A percentile compares a stretch with the other conserved stretches of the same genome.
Conservation (phyloP, 53 echinoderm and acorn worm species). For the Pentamera pediparva region DNA sequence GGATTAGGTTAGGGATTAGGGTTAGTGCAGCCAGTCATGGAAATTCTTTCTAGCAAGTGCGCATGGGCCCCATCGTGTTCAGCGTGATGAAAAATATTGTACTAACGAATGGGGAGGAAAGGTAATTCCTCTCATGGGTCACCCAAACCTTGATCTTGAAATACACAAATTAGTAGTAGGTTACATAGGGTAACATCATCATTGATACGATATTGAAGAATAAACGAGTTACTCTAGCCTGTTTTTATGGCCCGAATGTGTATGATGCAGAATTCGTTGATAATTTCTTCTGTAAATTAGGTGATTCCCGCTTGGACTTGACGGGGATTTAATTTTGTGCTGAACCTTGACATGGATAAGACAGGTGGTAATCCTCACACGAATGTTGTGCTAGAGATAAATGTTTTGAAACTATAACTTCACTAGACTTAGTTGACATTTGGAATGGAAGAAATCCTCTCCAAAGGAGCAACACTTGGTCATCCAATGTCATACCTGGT, state of each 20-base stretch:
- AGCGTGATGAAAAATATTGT: too few species aligned
- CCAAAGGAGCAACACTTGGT: slow-evolving; percentile 8
- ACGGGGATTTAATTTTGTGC: slow-evolving; percentile 19
- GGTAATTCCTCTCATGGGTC: too few species aligned
- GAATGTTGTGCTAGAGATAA: neutral
- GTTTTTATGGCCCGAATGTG: neutral
- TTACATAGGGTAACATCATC: too few species aligned
- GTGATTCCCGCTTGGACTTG: neutral
- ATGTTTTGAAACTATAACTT: slow-evolving; percentile 1
- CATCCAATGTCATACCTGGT: neutral
- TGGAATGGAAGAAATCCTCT: slow-evolving; percentile 18
- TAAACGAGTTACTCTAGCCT: neutral
- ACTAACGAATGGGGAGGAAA: too few species aligned
- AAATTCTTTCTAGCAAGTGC: too few species aligned
- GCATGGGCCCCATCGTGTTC: too few species aligned
- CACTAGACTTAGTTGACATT: slow-evolving; percentile 4
- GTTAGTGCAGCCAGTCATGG: too few species aligned
- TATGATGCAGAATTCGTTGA: neutral
- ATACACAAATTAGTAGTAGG: too few species aligned
- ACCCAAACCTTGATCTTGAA: too few species aligned
- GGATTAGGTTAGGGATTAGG: too few species aligned
- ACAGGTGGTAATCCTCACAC: slow-evolving; percentile 10
- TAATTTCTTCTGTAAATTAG: neutral
- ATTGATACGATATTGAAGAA: neutral
- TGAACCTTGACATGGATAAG: slow-evolving; percentile 15